Evolutionary conservation across 2,113 vertebrate species (phyloP).

Genomic region (Neoarius graeffei): DNA sequence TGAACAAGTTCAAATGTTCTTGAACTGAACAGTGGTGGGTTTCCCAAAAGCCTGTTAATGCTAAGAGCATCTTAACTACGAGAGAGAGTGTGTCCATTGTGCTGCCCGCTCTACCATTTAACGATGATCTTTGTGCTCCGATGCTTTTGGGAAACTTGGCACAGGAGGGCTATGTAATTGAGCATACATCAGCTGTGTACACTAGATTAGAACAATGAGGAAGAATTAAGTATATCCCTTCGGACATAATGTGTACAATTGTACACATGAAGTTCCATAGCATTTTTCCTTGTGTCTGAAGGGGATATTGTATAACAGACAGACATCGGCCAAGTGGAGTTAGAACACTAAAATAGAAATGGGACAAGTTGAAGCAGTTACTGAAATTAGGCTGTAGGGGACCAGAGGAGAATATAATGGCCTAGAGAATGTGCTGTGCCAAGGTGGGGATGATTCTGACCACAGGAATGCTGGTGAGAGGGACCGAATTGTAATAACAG

Average conservation of each 20-base stretch:
- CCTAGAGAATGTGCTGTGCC: slow-evolving; percentile 50
- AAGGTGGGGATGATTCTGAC: slow-evolving; percentile 59
- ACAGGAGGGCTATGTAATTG: slow-evolving; percentile 54
- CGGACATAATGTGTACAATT: too few species aligned
- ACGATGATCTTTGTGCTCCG: too few species aligned
- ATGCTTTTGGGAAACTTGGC: too few species aligned
- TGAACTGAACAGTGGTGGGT: slow-evolving; percentile 45
- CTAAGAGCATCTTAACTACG: too few species aligned
- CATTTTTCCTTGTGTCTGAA: too few species aligned
- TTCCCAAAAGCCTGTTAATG: too few species aligned
- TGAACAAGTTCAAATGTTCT: slow-evolving; percentile 66
- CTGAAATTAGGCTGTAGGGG: slow-evolving; percentile 39
- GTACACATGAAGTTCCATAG: too few species aligned
- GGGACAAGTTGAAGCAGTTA: background rate
- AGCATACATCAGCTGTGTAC: slow-evolving; percentile 50
- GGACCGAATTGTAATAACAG: slow-evolving; percentile 73
- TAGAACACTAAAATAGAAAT: slow-evolving; percentile 6
- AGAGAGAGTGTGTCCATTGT: too few species aligned
- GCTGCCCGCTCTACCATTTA: too few species aligned
- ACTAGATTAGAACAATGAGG: slow-evolving; percentile 32
- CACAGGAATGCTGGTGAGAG: slow-evolving; percentile 61
- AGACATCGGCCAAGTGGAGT: background rate
- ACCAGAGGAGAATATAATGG: slow-evolving; percentile 40
- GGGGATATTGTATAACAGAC: background rate
- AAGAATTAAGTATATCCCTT: background rate